These are phyloP conservation scores for Callopanchax toddi DNA, from an alignment of 2,113 vertebrate species.

Conservation along the genomic window DNA sequence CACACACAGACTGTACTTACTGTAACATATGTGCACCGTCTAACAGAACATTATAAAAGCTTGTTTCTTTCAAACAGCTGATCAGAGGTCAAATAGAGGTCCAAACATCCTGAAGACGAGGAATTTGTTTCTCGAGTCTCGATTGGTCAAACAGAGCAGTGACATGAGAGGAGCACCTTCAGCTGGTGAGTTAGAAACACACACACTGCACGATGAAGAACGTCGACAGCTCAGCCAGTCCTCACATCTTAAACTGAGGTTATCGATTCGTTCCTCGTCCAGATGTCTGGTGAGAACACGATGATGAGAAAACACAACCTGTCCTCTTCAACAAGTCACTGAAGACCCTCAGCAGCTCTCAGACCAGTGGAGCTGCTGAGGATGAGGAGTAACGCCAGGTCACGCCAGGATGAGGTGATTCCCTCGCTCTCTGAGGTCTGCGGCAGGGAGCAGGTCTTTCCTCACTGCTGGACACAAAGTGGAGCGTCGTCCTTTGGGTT, in stretches of 20 bases:
- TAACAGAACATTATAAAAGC: too few relatives aligned
- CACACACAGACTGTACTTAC: slow-evolving; percentile 5
- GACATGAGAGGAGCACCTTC: too few relatives aligned
- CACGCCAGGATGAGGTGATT: slow-evolving; percentile 76
- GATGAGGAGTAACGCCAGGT: slow-evolving; percentile 7
- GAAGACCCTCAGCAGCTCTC: neutral
- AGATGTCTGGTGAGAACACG: too few relatives aligned
- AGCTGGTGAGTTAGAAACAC: too few relatives aligned
- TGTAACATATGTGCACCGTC: slow-evolving; percentile 47
- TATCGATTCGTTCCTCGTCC: too few relatives aligned
- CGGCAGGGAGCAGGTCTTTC: slow-evolving; percentile 68
- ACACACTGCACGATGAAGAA: too few relatives aligned
- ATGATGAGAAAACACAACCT: too few relatives aligned
- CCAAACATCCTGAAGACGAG: slow-evolving; percentile 71
- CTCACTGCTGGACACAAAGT: slow-evolving; percentile 51
- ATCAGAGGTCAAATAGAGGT: slow-evolving; percentile 39
- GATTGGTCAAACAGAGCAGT: too few relatives aligned
- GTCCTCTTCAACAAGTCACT: too few relatives aligned
- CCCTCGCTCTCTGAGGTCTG: slow-evolving; percentile 72
- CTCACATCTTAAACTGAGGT: too few relatives aligned
- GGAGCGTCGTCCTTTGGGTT: slow-evolving; percentile 64
- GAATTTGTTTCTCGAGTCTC: slow-evolving; percentile 75
- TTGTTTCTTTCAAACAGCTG: too few relatives aligned
- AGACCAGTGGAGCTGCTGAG: slow-evolving; percentile 15
- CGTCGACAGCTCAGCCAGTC: too few relatives aligned